Base-by-base conservation (phyloP, 2,113 vertebrate genomes). In the Pardalotus punctatus region DNA sequence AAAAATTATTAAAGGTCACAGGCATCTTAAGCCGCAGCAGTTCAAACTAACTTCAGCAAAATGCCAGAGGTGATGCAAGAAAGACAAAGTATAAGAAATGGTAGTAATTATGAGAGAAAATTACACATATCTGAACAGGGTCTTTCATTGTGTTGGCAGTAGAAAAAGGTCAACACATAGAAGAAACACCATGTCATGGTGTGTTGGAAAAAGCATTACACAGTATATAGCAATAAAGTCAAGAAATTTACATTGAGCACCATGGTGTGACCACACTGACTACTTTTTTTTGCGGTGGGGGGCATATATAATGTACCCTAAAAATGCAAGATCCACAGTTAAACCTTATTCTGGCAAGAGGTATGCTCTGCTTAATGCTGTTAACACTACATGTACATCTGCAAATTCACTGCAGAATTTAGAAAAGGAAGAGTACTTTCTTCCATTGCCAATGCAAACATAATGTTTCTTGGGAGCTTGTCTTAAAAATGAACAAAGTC, bases 211-310 rank as follows among this genome's bases (percentile, higher is more conserved):
- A 91, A 56, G 0, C 21, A 23, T 45, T 51, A 47, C n/a, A 87
- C 25, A 47, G 31, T 12, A 18, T 12, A 18, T 73, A 74, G 23
- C 11, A 88, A 62, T 74, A 70, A 81, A 60, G 48, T 42, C 14
- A 83, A 65, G 25, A 65, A 5, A 66, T 56, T 38, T 81, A 23
- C 14, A n/a, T 9, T 51, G 29, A 83, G 31, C 72, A 57, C 38
- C 10, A 5, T 40, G 35, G 6, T 81, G 35, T 87, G 42, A 50
- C 8, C 35, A 87, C 19, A 18, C 4, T 64, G 69, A 23, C 5
- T 54, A 35, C 12, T 28, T 53, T 11, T 9, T 40, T 40, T n/a
- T n/a, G n/a, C n/a, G 9, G 12, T 5, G 3, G 9, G 3, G 0
- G 3, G 43, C 4, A 3, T 29, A 21, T 50, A 20, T 36, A 19